Percentiles rank a stretch among this genome's conserved stretches.
Conservation (phyloP, 2,888 invertebrate species). For the Thymelicus sylvestris region DNA sequence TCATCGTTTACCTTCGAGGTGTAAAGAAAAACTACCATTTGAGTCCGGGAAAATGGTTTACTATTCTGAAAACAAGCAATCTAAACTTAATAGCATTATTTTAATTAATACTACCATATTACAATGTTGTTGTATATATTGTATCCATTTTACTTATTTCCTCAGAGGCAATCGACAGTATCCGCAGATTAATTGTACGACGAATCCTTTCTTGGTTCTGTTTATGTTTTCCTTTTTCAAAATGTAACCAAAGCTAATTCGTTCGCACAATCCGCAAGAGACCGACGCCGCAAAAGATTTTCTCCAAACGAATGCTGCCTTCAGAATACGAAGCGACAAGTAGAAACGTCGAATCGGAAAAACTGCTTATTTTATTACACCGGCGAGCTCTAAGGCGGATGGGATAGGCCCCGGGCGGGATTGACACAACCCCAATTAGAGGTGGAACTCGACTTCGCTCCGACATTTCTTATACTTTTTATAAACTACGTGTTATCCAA, state of each 20-base stretch:
- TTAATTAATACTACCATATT: too few species aligned
- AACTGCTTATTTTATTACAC: constrained; percentile 82
- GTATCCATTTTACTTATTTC: not conserved
- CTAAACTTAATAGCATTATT: too few species aligned
- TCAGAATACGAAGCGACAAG: constrained; percentile 74
- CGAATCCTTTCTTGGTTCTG: constrained; percentile 29
- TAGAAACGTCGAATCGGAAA: constrained; percentile 78
- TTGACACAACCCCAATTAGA: constrained; percentile 68
- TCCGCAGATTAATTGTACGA: constrained; percentile 6
- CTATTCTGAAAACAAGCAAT: too few species aligned
- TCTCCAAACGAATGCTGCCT: constrained; percentile 63
- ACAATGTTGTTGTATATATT: too few species aligned
- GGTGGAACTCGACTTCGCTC: constrained; percentile 37
- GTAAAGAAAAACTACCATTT: too few species aligned
- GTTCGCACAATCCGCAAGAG: constrained; percentile 57
- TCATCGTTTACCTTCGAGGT: too few species aligned
- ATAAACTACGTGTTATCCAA: constrained; percentile 23
- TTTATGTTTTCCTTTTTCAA: constrained; percentile 43
- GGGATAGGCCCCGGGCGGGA: constrained; percentile 63
- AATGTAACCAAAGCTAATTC: constrained; percentile 58
- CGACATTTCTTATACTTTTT: constrained; percentile 43
- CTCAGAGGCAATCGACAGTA: not conserved
- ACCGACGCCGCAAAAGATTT: constrained; percentile 62
- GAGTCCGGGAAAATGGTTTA: too few species aligned
- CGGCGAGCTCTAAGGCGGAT: constrained; percentile 66